Conservation (phyloP, 2,113 vertebrate species). For the Numida meleagris region DNA sequence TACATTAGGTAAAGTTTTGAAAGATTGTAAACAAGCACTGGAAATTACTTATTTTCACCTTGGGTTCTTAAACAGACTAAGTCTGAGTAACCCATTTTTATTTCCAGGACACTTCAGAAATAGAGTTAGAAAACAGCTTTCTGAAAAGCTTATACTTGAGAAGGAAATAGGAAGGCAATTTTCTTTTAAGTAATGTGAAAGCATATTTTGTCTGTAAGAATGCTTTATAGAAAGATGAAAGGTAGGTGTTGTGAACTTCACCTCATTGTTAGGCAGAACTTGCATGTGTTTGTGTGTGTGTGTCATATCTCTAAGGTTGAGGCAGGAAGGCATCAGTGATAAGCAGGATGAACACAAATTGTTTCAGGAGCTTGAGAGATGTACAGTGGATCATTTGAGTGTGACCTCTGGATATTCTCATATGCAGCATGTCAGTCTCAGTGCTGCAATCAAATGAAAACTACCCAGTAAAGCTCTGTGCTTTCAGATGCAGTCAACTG, state of each 20-base stretch:
- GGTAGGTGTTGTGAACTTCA: neutral
- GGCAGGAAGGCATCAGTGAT: neutral
- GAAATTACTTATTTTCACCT: neutral
- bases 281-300: neutral
- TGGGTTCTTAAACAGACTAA: neutral
- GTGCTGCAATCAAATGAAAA: neutral
- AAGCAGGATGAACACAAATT: neutral
- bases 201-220: neutral
- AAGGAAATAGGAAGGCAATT: neutral
- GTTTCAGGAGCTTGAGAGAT: neutral
- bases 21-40: neutral
- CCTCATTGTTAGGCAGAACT: neutral
- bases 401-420: neutral
- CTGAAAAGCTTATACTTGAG: neutral
- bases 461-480: neutral
- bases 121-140: too few relatives aligned
- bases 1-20: neutral
- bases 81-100: neutral
- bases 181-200: neutral
- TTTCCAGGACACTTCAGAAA: neutral
- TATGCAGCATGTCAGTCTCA: neutral
- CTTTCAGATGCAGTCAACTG: neutral
- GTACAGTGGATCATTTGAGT: neutral
- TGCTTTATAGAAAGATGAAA: neutral
- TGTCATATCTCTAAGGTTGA: neutral